Percentiles rank a stretch among this genome's conserved stretches.
phyloP scores from a whole-genome alignment of 2,888 invertebrate species.

The Conops quadrifasciatus region DNA sequence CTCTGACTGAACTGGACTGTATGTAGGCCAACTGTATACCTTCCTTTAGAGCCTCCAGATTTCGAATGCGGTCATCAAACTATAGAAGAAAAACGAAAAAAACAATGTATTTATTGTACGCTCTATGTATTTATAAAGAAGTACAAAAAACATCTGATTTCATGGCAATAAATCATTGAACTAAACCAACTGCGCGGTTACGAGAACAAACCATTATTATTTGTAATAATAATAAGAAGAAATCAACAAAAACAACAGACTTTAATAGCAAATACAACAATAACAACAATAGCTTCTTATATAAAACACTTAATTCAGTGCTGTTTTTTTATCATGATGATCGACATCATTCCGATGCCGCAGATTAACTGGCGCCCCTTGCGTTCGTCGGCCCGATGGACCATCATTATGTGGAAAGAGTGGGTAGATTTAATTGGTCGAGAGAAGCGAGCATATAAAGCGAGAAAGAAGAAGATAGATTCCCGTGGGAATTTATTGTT shows the following conservation, averaged over 20 bases:
- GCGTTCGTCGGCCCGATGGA: too few relatives aligned
- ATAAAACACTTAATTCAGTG: conserved; percentile 9
- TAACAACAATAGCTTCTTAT: too few relatives aligned
- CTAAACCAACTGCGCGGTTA: neutral
- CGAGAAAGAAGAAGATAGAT: too few relatives aligned
- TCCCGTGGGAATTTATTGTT: too few relatives aligned
- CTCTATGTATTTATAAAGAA: too few relatives aligned
- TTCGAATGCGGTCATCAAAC: conserved; percentile 19
- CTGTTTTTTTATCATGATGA: conserved; percentile 2
- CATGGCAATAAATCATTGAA: neutral
- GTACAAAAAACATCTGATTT: neutral
- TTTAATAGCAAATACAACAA: neutral
- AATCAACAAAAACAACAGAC: neutral
- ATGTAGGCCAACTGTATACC: neutral
- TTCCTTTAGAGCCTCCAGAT: neutral
- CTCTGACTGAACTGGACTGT: neutral
- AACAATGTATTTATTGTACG: neutral
- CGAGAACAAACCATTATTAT: neutral
- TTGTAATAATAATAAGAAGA: conserved; percentile 3
- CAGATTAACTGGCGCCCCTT: conserved; percentile 21
- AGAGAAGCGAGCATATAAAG: too few relatives aligned
- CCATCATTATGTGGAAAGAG: too few relatives aligned
- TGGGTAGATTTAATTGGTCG: too few relatives aligned
- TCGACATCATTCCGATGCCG: neutral
- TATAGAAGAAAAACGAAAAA: neutral